Conservation (phyloP, 2,113 vertebrate genomes). For the Rhodinocichla rosea region DNA sequence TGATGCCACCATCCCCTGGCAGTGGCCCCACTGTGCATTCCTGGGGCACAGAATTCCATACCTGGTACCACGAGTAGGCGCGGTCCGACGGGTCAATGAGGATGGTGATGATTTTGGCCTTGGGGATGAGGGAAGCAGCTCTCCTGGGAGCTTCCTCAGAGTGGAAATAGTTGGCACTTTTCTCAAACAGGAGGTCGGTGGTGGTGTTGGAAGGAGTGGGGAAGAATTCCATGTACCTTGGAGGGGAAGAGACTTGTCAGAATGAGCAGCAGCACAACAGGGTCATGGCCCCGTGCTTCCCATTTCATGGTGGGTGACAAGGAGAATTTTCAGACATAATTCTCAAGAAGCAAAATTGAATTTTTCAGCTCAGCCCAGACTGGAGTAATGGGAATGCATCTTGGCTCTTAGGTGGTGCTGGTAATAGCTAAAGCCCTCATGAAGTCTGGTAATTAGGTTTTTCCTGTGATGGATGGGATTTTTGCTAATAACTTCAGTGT, state of each 20-base stretch:
- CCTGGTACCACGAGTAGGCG: constrained; percentile 98
- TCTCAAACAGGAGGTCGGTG: constrained; percentile 92
- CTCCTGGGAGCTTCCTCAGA: constrained; percentile 90
- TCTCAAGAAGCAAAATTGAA: neutral
- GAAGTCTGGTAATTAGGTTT: constrained; percentile 20
- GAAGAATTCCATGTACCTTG: constrained; percentile 97
- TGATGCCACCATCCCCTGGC: neutral
- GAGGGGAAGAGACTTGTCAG: neutral
- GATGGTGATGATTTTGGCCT: constrained; percentile 96
- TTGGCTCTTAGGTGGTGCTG: neutral
- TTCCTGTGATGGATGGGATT: neutral
- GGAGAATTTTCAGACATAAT: neutral
- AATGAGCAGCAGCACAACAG: neutral
- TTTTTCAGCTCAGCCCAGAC: neutral
- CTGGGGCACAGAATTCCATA: constrained; percentile 9
- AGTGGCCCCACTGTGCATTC: neutral
- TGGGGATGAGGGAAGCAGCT: constrained; percentile 88
- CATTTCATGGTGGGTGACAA: neutral
- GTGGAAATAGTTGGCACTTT: constrained; percentile 96
- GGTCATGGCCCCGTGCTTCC: neutral
- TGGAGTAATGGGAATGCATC: neutral
- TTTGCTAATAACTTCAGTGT: constrained; percentile 18
- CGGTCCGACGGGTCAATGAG: constrained; percentile 96
- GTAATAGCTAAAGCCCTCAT: neutral
- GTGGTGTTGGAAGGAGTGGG: constrained; percentile 88